These are phyloP conservation scores for Platycheirus rosarum DNA, from an alignment of 2,888 invertebrate species.

Conservation along the genomic window DNA sequence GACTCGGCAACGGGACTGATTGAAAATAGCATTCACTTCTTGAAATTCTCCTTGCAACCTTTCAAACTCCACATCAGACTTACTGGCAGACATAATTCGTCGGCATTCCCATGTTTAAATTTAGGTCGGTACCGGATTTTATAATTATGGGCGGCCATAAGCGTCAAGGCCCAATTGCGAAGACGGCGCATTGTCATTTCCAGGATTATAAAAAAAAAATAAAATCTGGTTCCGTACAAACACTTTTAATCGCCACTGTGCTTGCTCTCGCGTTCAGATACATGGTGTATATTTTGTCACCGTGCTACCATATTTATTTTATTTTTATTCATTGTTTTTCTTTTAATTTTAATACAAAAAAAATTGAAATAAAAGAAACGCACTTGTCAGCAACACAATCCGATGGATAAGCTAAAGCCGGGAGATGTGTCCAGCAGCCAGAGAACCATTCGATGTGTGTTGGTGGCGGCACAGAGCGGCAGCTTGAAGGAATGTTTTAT, in stretches of 20 bases:
- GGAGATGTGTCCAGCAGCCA: slow-evolving; percentile 28
- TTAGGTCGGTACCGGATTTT: too few relatives aligned
- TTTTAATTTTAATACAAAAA: slow-evolving; percentile 1
- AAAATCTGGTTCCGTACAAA: too few relatives aligned
- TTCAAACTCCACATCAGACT: too few relatives aligned
- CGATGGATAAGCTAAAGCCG: slow-evolving; percentile 57
- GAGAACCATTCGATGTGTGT: neutral
- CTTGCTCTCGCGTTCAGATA: slow-evolving; percentile 26
- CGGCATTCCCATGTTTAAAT: too few relatives aligned
- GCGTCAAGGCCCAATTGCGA: too few relatives aligned
- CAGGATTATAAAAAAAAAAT: too few relatives aligned
- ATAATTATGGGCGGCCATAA: too few relatives aligned
- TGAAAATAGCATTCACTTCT: too few relatives aligned
- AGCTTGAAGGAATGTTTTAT: slow-evolving; percentile 73
- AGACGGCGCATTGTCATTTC: too few relatives aligned
- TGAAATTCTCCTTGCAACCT: too few relatives aligned
- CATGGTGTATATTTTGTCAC: slow-evolving; percentile 59
- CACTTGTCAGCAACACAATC: slow-evolving; percentile 61
- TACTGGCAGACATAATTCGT: too few relatives aligned
- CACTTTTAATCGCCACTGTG: slow-evolving; percentile 21
- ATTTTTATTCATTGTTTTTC: slow-evolving; percentile 8
- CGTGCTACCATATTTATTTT: slow-evolving; percentile 56
- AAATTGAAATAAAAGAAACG: slow-evolving; percentile 41
- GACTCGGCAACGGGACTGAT: too few relatives aligned
- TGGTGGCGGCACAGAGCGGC: slow-evolving; percentile 37